phyloP scores from a whole-genome alignment of 2,888 invertebrate species.

The Apamea anceps region DNA sequence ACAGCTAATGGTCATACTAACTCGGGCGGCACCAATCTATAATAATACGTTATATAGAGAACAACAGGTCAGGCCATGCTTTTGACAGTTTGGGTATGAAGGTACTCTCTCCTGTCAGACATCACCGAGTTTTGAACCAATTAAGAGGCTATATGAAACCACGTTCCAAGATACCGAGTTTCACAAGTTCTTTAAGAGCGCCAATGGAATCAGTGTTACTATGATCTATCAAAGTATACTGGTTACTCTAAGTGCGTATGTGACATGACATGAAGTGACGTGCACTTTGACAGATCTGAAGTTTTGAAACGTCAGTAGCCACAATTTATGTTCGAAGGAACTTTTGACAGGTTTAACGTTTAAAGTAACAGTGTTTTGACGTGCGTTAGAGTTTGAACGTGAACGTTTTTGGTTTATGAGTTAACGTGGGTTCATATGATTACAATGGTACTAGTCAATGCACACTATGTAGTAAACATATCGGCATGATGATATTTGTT shows the following conservation, averaged over 20 bases:
- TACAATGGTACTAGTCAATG: not conserved
- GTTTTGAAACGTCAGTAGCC: not conserved
- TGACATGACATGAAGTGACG: constrained; percentile 15
- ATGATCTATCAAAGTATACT: constrained; percentile 10
- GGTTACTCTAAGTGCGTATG: not conserved
- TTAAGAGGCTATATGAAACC: not conserved
- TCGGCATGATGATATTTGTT: too few species aligned
- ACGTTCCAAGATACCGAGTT: not conserved
- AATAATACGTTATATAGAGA: not conserved
- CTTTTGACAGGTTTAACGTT: constrained; percentile 29
- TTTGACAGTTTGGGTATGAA: not conserved
- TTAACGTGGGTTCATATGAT: too few species aligned
- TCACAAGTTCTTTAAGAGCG: not conserved
- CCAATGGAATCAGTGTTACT: not conserved
- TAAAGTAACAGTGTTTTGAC: constrained; percentile 4
- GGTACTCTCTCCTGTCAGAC: not conserved
- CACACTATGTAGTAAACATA: not conserved
- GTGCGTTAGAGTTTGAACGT: not conserved
- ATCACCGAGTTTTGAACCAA: not conserved
- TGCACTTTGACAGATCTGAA: constrained; percentile 9
- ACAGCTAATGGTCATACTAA: not conserved
- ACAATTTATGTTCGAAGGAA: not conserved
- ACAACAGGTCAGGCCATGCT: not conserved
- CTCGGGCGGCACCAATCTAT: not conserved
- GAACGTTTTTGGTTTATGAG: not conserved